phyloP scores from a whole-genome alignment of 2,797 vertebrate species.

The Poecilia picta region DNA sequence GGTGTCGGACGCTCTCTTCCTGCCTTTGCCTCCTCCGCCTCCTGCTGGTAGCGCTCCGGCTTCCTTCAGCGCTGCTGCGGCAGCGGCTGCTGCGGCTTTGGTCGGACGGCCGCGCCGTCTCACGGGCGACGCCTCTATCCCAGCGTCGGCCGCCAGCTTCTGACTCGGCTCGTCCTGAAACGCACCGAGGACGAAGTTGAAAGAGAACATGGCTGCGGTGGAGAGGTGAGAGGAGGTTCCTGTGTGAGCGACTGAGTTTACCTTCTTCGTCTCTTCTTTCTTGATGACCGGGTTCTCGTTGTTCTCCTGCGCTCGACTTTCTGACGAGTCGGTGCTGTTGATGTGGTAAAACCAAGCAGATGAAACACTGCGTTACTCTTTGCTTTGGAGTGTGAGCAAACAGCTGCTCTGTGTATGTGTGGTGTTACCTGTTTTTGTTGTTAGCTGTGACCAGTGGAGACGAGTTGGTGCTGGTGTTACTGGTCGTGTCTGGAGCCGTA shows the following conservation, averaged over 20 bases:
- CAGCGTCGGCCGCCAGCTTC: conserved; percentile 84
- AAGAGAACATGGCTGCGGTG: background rate
- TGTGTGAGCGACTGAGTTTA: conserved; percentile 22
- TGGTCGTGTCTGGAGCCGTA: conserved; percentile 85
- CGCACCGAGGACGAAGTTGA: background rate
- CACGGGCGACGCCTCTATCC: conserved; percentile 79
- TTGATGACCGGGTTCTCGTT: conserved; percentile 95
- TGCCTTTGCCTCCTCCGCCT: conserved; percentile 86
- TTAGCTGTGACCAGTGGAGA: conserved; percentile 87
- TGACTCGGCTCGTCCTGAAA: conserved; percentile 87
- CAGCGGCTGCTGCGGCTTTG: conserved; percentile 79
- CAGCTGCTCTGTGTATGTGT: too few relatives aligned
- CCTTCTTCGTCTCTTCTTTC: conserved; percentile 85
- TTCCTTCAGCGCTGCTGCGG: conserved; percentile 75
- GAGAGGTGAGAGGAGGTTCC: background rate
- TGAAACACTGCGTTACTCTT: background rate
- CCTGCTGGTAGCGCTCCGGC: conserved; percentile 78
- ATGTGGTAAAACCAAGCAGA: conserved; percentile 45
- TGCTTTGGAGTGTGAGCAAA: background rate
- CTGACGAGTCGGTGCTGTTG: conserved; percentile 88
- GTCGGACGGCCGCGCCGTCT: conserved; percentile 95
- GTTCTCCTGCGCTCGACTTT: conserved; percentile 92
- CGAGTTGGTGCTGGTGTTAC: conserved; percentile 87
- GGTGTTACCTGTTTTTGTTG: conserved; percentile 89
- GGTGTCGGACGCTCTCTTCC: conserved; percentile 89